Evolutionary conservation across 2,888 invertebrate species (phyloP).

Genomic region (Erebia epiphron): DNA sequence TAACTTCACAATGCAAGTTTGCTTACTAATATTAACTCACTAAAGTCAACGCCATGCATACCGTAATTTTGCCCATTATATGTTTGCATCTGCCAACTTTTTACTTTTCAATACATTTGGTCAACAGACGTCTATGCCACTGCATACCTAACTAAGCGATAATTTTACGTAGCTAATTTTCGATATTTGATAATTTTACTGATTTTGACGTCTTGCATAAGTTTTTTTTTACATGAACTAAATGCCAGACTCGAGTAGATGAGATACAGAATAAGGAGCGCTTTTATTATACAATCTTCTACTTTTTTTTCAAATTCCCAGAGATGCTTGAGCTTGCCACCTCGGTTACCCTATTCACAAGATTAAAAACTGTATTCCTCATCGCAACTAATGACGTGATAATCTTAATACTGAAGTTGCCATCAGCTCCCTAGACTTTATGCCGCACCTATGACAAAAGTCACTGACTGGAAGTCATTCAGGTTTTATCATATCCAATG

Average conservation of each 20-base stretch:
- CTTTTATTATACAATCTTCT: not conserved
- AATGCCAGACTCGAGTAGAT: not conserved
- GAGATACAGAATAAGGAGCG: not conserved
- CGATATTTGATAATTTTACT: too few species aligned
- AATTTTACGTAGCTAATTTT: too few species aligned
- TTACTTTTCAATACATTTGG: not conserved
- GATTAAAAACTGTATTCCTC: not conserved
- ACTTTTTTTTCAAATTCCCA: not conserved
- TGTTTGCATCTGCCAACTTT: too few species aligned
- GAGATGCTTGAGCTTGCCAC: not conserved
- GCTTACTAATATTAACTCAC: too few species aligned
- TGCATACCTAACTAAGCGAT: too few species aligned
- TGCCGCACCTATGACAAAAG: slow-evolving; percentile 27
- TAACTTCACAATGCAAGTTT: too few species aligned
- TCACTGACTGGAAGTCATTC: slow-evolving; percentile 24
- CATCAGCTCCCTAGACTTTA: slow-evolving; percentile 6
- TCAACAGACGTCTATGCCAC: not conserved
- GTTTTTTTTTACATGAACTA: too few species aligned
- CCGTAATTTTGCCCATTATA: too few species aligned
- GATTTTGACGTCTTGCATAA: too few species aligned
- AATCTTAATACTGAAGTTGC: not conserved
- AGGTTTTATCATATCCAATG: slow-evolving; percentile 17
- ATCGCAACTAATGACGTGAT: not conserved
- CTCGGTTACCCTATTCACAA: not conserved
- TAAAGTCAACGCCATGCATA: too few species aligned